These are phyloP conservation scores for Ibycter americanus DNA, from an alignment of 2,797 vertebrate species.

Conservation along the genomic window DNA sequence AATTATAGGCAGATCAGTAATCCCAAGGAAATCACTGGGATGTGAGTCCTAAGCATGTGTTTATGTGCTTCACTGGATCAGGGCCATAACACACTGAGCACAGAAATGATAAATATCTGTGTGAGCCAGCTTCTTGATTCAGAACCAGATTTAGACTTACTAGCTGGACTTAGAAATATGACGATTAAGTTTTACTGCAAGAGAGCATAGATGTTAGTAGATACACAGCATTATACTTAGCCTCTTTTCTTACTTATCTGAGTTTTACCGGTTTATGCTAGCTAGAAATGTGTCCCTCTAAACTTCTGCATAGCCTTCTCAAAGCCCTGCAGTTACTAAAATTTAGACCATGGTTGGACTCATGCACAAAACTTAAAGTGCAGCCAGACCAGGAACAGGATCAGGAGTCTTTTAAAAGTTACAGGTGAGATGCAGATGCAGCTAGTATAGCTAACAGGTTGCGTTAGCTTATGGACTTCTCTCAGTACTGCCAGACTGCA, in stretches of 20 bases:
- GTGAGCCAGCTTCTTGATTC: not conserved
- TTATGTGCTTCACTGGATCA: not conserved
- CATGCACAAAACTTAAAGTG: not conserved
- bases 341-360: not conserved
- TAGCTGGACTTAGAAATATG: not conserved
- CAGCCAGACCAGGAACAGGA: not conserved
- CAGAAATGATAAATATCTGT: not conserved
- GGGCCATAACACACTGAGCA: not conserved
- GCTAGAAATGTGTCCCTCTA: not conserved
- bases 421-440: not conserved
- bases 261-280: not conserved
- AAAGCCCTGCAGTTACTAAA: not conserved
- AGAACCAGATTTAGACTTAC: not conserved
- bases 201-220: not conserved
- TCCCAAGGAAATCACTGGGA: not conserved
- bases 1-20: not conserved
- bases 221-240: not conserved
- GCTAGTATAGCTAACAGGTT: not conserved
- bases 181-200: not conserved
- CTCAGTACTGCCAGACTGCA: not conserved
- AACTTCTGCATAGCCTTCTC: not conserved
- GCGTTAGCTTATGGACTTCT: not conserved
- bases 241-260: not conserved
- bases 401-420: not conserved
- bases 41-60: not conserved